phyloP scores from a whole-genome alignment of 2,888 invertebrate species.

The Blera fallax region DNA sequence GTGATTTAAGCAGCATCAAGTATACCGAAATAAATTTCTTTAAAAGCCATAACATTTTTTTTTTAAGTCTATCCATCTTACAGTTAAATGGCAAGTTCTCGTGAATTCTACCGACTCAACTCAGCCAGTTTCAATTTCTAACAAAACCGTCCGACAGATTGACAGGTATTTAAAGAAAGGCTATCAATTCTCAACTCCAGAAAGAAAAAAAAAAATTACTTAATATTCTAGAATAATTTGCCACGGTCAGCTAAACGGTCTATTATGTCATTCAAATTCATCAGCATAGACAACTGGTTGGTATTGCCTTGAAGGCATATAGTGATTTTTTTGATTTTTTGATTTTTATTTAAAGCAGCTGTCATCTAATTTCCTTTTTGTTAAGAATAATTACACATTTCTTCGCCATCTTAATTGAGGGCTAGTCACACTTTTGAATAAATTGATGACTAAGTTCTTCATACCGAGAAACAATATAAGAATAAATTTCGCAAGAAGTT shows the following conservation, averaged over 20 bases:
- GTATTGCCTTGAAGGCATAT: constrained; percentile 4
- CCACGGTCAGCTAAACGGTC: background rate
- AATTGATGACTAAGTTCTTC: constrained; percentile 11
- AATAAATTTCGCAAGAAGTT: background rate
- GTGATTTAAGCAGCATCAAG: background rate
- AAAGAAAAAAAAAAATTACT: background rate
- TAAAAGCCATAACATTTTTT: background rate
- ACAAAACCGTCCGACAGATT: background rate
- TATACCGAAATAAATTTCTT: background rate
- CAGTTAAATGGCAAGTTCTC: background rate
- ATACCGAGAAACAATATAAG: background rate
- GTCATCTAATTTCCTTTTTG: background rate
- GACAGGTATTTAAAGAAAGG: background rate
- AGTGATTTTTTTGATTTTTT: too few species aligned
- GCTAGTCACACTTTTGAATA: constrained; percentile 18
- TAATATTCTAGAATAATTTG: constrained; percentile 1
- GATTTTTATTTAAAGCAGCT: background rate
- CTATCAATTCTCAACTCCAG: background rate
- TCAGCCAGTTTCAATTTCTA: background rate
- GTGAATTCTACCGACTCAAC: background rate
- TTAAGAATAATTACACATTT: background rate
- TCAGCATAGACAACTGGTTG: background rate
- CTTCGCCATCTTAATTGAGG: background rate
- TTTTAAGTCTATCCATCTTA: background rate
- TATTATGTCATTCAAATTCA: constrained; percentile 6